phyloP scores from a whole-genome alignment of 1,140 invertebrate species.

The Megalonaias nervosa region DNA sequence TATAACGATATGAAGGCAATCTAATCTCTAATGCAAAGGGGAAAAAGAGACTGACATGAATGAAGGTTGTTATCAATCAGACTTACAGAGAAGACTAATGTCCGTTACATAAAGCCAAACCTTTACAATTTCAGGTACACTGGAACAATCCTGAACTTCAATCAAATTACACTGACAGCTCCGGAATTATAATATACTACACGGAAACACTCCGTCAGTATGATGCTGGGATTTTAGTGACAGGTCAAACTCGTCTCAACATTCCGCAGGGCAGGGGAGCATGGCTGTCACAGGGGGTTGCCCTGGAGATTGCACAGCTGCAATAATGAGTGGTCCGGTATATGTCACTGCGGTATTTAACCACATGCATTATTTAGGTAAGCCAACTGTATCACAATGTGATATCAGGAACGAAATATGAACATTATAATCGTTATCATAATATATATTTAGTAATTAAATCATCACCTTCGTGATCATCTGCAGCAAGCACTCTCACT shows the following conservation, averaged over 20 bases:
- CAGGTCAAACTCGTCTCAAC: constrained; percentile 21
- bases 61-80: too few relatives aligned
- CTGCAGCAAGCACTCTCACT: too few relatives aligned
- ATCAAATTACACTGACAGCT: constrained; percentile 16
- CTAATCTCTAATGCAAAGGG: too few relatives aligned
- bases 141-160: constrained; percentile 33
- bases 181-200: constrained; percentile 20
- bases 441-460: too few relatives aligned
- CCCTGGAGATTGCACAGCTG: constrained; percentile 15
- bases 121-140: constrained; percentile 13
- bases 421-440: too few relatives aligned
- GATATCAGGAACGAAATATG: too few relatives aligned
- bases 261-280: constrained; percentile 10
- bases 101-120: too few relatives aligned
- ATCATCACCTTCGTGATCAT: too few relatives aligned
- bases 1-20: too few relatives aligned
- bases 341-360: constrained; percentile 33
- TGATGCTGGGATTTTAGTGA: constrained; percentile 31
- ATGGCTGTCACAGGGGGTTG: constrained; percentile 7
- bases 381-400: too few relatives aligned
- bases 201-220: constrained; percentile 12
- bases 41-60: too few relatives aligned
- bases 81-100: too few relatives aligned
- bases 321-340: constrained; percentile 9
- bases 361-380: constrained; percentile 39